Evolutionary conservation across 2,888 invertebrate species (phyloP).

Genomic region (Parnassius glacialis): DNA sequence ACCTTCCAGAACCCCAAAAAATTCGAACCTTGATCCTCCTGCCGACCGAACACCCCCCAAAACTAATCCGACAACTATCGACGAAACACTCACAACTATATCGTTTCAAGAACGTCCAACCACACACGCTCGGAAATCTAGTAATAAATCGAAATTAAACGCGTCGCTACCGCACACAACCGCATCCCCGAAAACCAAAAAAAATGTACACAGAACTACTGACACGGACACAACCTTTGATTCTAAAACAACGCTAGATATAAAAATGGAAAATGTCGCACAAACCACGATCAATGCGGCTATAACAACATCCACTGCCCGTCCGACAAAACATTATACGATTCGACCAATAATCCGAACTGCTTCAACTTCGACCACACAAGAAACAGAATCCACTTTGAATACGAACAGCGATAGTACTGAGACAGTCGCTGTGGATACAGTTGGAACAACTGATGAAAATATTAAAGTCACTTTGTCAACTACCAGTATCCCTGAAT

Average conservation of each 20-base stretch:
- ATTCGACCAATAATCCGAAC: constrained; percentile 72
- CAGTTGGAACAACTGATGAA: constrained; percentile 58
- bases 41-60: constrained; percentile 64
- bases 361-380: constrained; percentile 60
- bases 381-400: constrained; percentile 72
- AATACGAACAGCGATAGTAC: constrained; percentile 73
- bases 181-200: constrained; percentile 67
- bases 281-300: constrained; percentile 51
- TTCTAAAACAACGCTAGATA: constrained; percentile 55
- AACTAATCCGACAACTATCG: constrained; percentile 43
- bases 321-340: constrained; percentile 78
- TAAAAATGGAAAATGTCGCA: constrained; percentile 51
- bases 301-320: constrained; percentile 55
- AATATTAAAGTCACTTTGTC: constrained; percentile 53
- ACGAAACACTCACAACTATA: constrained; percentile 53
- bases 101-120: constrained; percentile 65
- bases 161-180: constrained; percentile 60
- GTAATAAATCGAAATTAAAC: constrained; percentile 67
- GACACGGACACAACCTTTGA: constrained; percentile 58
- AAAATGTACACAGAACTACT: constrained; percentile 59
- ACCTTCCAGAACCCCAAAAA: constrained; percentile 75
- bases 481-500: constrained; percentile 61
- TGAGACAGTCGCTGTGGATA: constrained; percentile 70
- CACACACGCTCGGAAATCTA: constrained; percentile 64
- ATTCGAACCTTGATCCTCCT: constrained; percentile 68